Evolutionary conservation across 2,888 invertebrate genomes (phyloP), one percentile per base, ranked within the genome.

Genomic region (Scaptomyza cyrtandrae): DNA sequence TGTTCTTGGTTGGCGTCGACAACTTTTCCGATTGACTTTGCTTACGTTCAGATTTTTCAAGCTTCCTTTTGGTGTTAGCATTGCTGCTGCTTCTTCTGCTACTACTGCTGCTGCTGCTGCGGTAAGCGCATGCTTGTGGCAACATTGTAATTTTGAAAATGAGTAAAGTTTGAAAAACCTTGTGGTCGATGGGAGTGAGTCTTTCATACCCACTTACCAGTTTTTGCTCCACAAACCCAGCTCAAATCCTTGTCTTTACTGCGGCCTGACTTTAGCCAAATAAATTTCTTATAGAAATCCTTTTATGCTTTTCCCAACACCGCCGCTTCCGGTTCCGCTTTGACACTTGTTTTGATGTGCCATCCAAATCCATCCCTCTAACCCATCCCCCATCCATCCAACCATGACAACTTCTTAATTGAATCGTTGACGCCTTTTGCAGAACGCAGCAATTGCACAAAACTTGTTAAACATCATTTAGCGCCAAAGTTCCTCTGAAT

Each of bases 71-170:
- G 33, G 19, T 24, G 24, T 7, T 66, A 33, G 33, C 33, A 29
- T 3, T 24, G 24, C 3, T 24, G 56, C 58, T 52, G 39, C 56
- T 39, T 16, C 61, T 55, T 31, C 52, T 27, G 11, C n/a, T 43
- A 0, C 45, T 14, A 24, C 54, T 45, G 33, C 49, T 50, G 46
- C 65, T 53, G 24, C 13, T 73, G 69, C 59, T 80, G 78, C 63
- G 78, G 84, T 86, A 66, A 75, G 67, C 66, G 75, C 83, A 72
- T 79, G 81, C 85, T 88, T 83, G 80, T 73, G 88, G 89, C 78
- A 86, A 90, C 88, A 89, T 88, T 89, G 90, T 89, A 89, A 90
- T 89, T 89, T 88, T 89, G 90, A 90, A 89, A 89, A 90, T 89
- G 89, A 89, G 89, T 87, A 89, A 89, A 89, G 89, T 89, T 89